These are phyloP conservation scores for Chrysogorgia sp. DNA, from an alignment of 92 coral and sea anemone genomes.

Conservation along the genomic window DNA sequence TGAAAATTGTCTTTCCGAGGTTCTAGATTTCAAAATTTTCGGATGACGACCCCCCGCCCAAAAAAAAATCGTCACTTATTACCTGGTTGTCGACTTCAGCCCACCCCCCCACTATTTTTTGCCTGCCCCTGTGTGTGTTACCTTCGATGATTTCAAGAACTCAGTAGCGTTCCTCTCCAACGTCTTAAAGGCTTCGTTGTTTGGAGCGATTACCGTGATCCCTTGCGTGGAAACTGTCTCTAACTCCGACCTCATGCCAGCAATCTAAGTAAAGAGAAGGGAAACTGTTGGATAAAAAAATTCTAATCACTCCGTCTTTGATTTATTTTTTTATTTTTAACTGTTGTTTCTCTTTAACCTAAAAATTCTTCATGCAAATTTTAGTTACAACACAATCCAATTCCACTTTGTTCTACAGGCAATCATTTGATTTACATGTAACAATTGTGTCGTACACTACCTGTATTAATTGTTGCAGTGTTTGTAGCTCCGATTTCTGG, in stretches of 20 bases:
- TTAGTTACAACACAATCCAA: too few relatives aligned
- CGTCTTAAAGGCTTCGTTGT: conserved; percentile 57
- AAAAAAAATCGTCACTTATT: background rate
- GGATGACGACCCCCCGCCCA: too few relatives aligned
- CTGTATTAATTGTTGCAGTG: conserved; percentile 56
- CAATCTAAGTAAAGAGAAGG: conserved; percentile 37
- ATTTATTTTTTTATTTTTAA: too few relatives aligned
- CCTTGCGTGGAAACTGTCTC: conserved; percentile 33
- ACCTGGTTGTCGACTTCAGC: too few relatives aligned
- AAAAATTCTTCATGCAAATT: too few relatives aligned
- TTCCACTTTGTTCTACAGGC: too few relatives aligned
- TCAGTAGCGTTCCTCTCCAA: background rate
- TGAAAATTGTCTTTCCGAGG: too few relatives aligned
- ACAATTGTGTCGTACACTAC: too few relatives aligned
- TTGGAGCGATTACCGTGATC: conserved; percentile 66
- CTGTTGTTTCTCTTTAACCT: too few relatives aligned
- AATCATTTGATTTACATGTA: too few relatives aligned
- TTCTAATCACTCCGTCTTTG: too few relatives aligned
- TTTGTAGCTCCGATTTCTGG: conserved; percentile 38
- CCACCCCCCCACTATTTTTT: background rate
- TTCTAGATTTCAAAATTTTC: too few relatives aligned
- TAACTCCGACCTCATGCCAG: conserved; percentile 60
- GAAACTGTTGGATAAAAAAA: background rate
- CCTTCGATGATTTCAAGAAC: background rate
- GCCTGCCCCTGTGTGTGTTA: background rate